Conservation (phyloP, 2,797 vertebrate genomes). For the Spizella passerina region DNA sequence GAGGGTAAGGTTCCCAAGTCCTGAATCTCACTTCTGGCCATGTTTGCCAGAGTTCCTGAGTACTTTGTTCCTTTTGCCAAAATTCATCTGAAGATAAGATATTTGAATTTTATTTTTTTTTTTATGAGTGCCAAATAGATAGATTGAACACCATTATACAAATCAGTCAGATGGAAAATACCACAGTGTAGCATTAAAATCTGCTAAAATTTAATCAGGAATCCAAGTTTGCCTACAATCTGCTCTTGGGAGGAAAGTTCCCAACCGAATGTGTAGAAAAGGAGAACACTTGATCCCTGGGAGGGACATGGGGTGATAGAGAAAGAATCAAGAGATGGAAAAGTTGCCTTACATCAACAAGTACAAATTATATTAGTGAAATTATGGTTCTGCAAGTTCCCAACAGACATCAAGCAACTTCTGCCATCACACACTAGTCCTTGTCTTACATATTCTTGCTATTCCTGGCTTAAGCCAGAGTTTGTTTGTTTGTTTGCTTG, state of each 20-base stretch:
- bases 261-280: background rate
- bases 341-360: background rate
- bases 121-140: background rate
- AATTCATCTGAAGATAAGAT: conserved; percentile 14
- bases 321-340: background rate
- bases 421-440: background rate
- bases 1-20: background rate
- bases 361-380: background rate
- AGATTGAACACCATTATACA: conserved; percentile 29
- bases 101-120: background rate
- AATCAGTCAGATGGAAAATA: conserved; percentile 22
- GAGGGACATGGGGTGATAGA: background rate
- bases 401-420: background rate
- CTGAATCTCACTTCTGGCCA: conserved; percentile 13
- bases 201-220: background rate
- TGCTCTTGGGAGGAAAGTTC: background rate
- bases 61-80: conserved; percentile 58
- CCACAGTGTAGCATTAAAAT: background rate
- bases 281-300: background rate
- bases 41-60: background rate
- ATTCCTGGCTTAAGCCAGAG: background rate
- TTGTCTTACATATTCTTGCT: background rate
- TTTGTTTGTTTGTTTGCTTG: background rate
- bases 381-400: background rate
- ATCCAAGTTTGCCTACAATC: background rate